These are phyloP conservation scores for Atherinosoma microstoma DNA, from an alignment of 2,797 vertebrate genomes.

Conservation along the genomic window DNA sequence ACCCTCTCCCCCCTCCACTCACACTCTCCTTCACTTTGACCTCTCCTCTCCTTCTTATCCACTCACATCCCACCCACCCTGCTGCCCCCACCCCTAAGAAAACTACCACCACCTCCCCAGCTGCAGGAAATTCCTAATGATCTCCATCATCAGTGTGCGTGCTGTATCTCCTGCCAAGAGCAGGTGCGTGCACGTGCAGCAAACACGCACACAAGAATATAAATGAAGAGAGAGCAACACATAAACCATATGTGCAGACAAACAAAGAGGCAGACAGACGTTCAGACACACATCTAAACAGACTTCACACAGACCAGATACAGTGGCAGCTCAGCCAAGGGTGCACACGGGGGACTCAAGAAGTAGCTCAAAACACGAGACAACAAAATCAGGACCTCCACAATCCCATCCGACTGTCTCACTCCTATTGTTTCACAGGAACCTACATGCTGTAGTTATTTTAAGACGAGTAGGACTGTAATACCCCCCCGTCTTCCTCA, in stretches of 20 bases:
- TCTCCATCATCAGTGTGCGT: constrained; percentile 93
- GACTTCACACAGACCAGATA: constrained; percentile 73
- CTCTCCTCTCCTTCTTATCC: constrained; percentile 68
- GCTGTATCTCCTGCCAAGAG: constrained; percentile 88
- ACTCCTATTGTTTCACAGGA: constrained; percentile 75
- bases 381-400: constrained; percentile 58
- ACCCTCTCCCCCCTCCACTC: constrained; percentile 36
- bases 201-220: constrained; percentile 45
- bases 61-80: constrained; percentile 68
- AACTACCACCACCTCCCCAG: constrained; percentile 84
- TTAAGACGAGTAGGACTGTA: constrained; percentile 79
- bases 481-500: constrained; percentile 58
- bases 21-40: constrained; percentile 63
- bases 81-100: constrained; percentile 61
- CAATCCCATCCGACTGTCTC: constrained; percentile 53
- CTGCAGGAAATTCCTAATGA: constrained; percentile 99
- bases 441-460: constrained; percentile 81
- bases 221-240: constrained; percentile 65
- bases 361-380: constrained; percentile 63
- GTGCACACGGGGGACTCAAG: constrained; percentile 62
- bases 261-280: constrained; percentile 66
- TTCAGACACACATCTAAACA: constrained; percentile 71
- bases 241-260: constrained; percentile 73
- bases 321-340: constrained; percentile 68
- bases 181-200: constrained; percentile 40